Percentiles rank a stretch among this genome's conserved stretches.
Conservation (phyloP, 2,888 invertebrate species). For the Ormyrus nitidulus region DNA sequence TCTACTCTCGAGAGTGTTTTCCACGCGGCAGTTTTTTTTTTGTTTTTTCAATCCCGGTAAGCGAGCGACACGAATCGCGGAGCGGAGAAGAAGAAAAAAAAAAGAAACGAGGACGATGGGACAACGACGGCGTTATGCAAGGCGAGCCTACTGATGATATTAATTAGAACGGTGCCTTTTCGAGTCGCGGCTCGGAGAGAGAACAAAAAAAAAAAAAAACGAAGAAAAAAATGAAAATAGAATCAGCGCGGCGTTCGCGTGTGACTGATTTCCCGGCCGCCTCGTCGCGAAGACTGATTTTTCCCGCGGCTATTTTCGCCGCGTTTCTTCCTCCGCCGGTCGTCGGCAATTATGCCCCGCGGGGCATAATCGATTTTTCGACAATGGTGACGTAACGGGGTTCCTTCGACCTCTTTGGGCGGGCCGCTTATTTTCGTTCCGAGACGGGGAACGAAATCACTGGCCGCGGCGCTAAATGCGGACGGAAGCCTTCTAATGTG, state of each 20-base stretch:
- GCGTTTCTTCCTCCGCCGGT: background rate
- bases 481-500: too few species aligned
- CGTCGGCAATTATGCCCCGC: background rate
- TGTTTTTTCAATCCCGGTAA: too few species aligned
- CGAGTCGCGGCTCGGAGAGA: background rate
- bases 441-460: background rate
- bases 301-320: background rate
- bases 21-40: too few species aligned
- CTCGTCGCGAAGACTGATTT: background rate
- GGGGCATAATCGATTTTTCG: slow-evolving; percentile 5
- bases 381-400: slow-evolving; percentile 18
- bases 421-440: background rate
- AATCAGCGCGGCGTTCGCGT: background rate
- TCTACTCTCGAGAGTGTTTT: too few species aligned
- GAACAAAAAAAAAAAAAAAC: background rate
- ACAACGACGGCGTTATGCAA: slow-evolving; percentile 1
- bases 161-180: slow-evolving; percentile 8
- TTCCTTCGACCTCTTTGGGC: slow-evolving; percentile 9
- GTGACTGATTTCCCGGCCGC: background rate
- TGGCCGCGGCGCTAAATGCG: too few species aligned
- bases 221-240: slow-evolving; percentile 22
- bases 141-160: slow-evolving; percentile 7
- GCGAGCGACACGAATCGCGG: too few species aligned
- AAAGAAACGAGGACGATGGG: too few species aligned
- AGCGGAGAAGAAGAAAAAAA: too few species aligned